These are phyloP conservation scores for Cyprinodon brontotheroides DNA, from an alignment of 2,113 vertebrate genomes.

Conservation along the genomic window DNA sequence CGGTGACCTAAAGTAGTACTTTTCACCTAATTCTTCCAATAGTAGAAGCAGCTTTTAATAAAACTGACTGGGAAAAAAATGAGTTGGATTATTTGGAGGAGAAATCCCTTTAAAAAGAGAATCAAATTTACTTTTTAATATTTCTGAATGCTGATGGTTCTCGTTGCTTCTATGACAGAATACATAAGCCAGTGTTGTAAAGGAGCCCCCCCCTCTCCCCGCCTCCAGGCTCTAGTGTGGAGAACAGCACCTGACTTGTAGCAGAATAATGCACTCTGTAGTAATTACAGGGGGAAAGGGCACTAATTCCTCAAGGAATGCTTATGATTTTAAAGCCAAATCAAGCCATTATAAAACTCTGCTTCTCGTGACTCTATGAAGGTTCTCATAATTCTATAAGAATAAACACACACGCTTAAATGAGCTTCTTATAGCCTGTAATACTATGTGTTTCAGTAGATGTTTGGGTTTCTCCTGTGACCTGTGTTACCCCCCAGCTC, in stretches of 20 bases:
- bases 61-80: too few relatives aligned
- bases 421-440: not conserved
- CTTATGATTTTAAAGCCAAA: conserved; percentile 72
- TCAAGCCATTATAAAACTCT: conserved; percentile 58
- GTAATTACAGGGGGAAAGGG: conserved; percentile 19
- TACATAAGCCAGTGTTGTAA: not conserved
- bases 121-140: too few relatives aligned
- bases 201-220: conserved; percentile 1
- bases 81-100: too few relatives aligned
- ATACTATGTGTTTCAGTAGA: not conserved
- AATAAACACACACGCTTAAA: not conserved
- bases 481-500: conserved; percentile 29
- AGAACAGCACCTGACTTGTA: conserved; percentile 68
- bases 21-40: too few relatives aligned
- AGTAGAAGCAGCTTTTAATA: too few relatives aligned
- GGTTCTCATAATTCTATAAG: conserved; percentile 18
- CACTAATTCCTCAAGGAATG: conserved; percentile 73
- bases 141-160: too few relatives aligned
- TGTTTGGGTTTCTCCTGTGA: not conserved
- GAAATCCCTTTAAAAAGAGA: too few relatives aligned
- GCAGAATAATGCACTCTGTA: conserved; percentile 42
- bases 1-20: too few relatives aligned
- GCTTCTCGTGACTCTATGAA: conserved; percentile 37
- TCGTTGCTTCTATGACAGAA: too few relatives aligned
- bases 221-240: conserved; percentile 19